Percentiles rank a stretch among this genome's conserved stretches.
Evolutionary conservation across 2,888 invertebrate species (phyloP).

Genomic region (Agrotis puta): DNA sequence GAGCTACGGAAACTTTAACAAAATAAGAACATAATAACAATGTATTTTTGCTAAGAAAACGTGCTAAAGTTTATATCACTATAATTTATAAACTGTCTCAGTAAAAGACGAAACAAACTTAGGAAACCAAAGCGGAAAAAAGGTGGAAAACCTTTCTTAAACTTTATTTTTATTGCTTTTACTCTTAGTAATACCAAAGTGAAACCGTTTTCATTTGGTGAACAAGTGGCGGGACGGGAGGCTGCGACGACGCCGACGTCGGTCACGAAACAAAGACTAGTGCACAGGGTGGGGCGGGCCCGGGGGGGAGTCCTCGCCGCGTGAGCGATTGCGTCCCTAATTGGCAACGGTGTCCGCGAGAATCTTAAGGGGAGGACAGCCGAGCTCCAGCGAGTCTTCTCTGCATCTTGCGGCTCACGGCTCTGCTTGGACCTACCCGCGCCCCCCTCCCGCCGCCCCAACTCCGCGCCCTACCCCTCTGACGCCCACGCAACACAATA

Average conservation of each 20-base stretch:
- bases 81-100: conserved; percentile 55
- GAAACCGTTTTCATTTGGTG: conserved; percentile 89
- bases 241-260: conserved; percentile 75
- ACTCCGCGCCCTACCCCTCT: conserved; percentile 68
- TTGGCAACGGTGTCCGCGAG: conserved; percentile 91
- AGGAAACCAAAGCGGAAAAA: conserved; percentile 73
- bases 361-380: conserved; percentile 91
- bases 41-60: conserved; percentile 11
- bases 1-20: background rate
- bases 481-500: conserved; percentile 85
- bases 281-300: conserved; percentile 75
- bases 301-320: conserved; percentile 81
- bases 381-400: conserved; percentile 83
- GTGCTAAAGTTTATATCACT: conserved; percentile 45
- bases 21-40: background rate
- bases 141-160: conserved; percentile 80
- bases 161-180: conserved; percentile 82
- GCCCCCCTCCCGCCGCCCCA: conserved; percentile 50
- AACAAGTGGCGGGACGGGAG: conserved; percentile 82
- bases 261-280: conserved; percentile 85
- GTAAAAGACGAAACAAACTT: conserved; percentile 71
- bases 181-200: conserved; percentile 83
- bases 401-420: conserved; percentile 83
- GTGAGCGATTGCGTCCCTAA: conserved; percentile 91
- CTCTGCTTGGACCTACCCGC: conserved; percentile 79